Percentiles rank a stretch among this genome's conserved stretches.
These are phyloP conservation scores for Ricordea florida DNA, from an alignment of 92 coral and sea anemone genomes.

Conservation along the genomic window DNA sequence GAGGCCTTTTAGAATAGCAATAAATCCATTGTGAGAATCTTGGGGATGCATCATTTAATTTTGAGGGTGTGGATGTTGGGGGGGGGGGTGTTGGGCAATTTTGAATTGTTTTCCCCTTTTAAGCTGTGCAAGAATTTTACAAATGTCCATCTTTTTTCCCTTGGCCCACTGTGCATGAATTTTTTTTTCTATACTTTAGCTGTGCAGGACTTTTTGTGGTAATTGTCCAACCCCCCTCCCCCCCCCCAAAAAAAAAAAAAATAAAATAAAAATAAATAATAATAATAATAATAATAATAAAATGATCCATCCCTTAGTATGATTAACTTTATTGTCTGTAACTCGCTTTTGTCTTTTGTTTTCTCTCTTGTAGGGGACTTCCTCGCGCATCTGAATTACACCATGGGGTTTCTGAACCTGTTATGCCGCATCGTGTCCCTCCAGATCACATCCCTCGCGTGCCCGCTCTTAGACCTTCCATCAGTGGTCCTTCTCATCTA, in stretches of 20 bases:
- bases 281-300: too few species aligned
- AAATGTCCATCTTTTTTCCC: too few species aligned
- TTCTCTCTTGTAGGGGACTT: constrained; percentile 50
- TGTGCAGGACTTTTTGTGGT: too few species aligned
- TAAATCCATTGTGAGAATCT: not conserved
- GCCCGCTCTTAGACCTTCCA: constrained; percentile 65
- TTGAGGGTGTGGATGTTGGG: not conserved
- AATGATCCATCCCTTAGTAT: too few species aligned
- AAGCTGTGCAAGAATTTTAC: too few species aligned
- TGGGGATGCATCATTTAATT: not conserved
- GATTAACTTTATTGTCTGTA: not conserved
- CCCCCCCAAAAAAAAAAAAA: too few species aligned
- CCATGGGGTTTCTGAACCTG: constrained; percentile 45
- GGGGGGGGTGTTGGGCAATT: not conserved
- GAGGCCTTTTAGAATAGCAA: too few species aligned
- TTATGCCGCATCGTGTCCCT: constrained; percentile 56
- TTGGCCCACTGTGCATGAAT: too few species aligned
- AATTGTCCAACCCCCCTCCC: too few species aligned
- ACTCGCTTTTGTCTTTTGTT: not conserved
- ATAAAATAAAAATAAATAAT: too few species aligned
- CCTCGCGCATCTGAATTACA: constrained; percentile 21
- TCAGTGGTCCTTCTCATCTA: constrained; percentile 6
- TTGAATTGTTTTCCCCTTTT: not conserved
- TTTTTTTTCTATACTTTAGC: too few species aligned
- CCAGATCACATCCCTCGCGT: constrained; percentile 76